These are phyloP conservation scores for Macroglossus sobrinus DNA, from an alignment of 2,113 vertebrate genomes.

Conservation along the genomic window DNA sequence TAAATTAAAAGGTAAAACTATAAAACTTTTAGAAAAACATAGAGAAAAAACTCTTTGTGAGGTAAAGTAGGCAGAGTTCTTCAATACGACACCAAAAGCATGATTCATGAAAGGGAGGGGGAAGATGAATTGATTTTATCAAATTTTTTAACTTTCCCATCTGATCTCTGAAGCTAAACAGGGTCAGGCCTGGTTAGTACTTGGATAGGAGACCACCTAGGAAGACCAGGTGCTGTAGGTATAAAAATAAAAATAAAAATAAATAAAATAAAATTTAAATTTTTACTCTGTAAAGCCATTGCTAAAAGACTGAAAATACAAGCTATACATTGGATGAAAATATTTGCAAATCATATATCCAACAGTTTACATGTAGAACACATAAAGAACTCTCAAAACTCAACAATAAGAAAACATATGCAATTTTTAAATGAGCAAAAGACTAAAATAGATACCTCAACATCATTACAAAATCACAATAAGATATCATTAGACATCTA, in stretches of 20 bases:
- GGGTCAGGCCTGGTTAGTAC: too few species aligned
- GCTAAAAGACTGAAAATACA: not conserved
- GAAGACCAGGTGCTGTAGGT: too few species aligned
- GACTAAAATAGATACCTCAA: not conserved
- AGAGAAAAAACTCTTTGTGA: not conserved
- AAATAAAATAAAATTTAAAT: not conserved
- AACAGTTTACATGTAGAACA: not conserved
- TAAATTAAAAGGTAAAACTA: conserved; percentile 11
- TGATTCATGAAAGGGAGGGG: not conserved
- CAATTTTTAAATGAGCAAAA: not conserved
- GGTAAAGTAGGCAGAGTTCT: not conserved
- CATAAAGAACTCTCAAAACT: not conserved
- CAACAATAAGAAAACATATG: not conserved
- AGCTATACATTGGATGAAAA: not conserved
- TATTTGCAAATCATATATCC: not conserved
- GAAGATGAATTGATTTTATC: not conserved
- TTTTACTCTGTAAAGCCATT: not conserved
- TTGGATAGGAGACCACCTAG: too few species aligned
- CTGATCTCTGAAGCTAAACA: too few species aligned
- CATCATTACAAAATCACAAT: not conserved
- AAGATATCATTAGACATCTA: not conserved
- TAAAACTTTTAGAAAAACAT: not conserved
- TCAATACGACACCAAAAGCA: not conserved
- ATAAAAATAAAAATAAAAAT: too few species aligned
- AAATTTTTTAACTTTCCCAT: not conserved